Evolutionary conservation across 2,113 vertebrate genomes (phyloP).

Genomic region (Aleadryas rufinucha): DNA sequence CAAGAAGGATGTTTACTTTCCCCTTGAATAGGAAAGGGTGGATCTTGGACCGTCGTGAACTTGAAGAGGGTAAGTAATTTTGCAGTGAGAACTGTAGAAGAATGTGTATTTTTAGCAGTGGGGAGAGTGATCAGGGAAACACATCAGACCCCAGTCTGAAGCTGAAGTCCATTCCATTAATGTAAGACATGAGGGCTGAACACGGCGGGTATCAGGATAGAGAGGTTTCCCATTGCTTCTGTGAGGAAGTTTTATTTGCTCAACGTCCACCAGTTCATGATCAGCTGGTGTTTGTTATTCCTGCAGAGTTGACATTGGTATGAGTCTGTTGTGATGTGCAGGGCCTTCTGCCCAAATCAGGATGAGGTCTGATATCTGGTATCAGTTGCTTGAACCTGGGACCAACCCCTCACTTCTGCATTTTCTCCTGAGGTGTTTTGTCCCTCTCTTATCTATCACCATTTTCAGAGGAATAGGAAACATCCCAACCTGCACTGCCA

Average conservation of each 20-base stretch:
- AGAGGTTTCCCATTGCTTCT: neutral
- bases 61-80: neutral
- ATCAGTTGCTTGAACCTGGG: neutral
- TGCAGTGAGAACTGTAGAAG: neutral
- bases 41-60: accelerated
- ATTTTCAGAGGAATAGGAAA: neutral
- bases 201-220: accelerated
- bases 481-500: neutral
- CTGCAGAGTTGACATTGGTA: neutral
- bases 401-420: neutral
- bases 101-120: neutral
- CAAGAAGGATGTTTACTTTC: neutral
- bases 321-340: neutral
- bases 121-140: neutral
- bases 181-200: neutral
- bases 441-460: neutral
- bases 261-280: too few relatives aligned
- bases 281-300: neutral
- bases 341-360: neutral
- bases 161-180: neutral
- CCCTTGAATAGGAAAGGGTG: neutral
- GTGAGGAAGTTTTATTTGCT: neutral
- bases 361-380: neutral
- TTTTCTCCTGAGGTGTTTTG: neutral
- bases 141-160: neutral